Base-by-base conservation (phyloP, 1,140 invertebrate genomes). In the Heliconius melpomene region DNA sequence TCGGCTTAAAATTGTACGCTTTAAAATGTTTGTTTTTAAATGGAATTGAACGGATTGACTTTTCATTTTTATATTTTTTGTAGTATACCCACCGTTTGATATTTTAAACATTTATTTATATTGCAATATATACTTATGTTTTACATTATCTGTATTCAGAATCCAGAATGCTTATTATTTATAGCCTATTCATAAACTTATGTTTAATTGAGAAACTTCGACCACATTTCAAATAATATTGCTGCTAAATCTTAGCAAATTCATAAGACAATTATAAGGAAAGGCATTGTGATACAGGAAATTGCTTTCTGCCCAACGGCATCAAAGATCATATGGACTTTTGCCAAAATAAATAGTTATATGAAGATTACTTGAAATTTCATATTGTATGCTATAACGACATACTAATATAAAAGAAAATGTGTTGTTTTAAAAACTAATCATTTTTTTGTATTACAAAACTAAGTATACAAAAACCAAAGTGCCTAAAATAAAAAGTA, bases 231-330 rank as follows among this genome's bases (percentile, higher is more conserved):
- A 66, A 66, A 29, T 11, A 5, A 66, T 66, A 18, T 72, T 38
- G 20, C 9, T 72, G 2, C n/a, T 72, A 72, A 66, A 29, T 77
- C 60, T 66, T 13, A 77, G 46, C 36, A 50, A 77, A 46, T 29
- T 70, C n/a, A 40, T 26, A 70, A 71, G 75, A 38, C 20, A 70
- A 70, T 36, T 50, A 16, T 38, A 38, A 18, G 57, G 57, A 32
- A 70, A 40, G 57, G 60, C 75, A 66, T 23, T 29, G 60, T 18
- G n/a, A 70, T 18, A 11, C 75, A 70, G 75, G 60, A 77, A 71
- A 77, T 77, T 77, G 38, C 75, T 20, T 70, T 70, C 75, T 70
- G 60, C 20, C 18, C 26, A 50, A 26, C 38, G 60, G 57, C 66
- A 46, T 23, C n/a, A 29, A 5, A 76, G 75, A 29, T 13, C 57